Conservation (phyloP, 2,888 invertebrate species). For the Agrochola circellaris region DNA sequence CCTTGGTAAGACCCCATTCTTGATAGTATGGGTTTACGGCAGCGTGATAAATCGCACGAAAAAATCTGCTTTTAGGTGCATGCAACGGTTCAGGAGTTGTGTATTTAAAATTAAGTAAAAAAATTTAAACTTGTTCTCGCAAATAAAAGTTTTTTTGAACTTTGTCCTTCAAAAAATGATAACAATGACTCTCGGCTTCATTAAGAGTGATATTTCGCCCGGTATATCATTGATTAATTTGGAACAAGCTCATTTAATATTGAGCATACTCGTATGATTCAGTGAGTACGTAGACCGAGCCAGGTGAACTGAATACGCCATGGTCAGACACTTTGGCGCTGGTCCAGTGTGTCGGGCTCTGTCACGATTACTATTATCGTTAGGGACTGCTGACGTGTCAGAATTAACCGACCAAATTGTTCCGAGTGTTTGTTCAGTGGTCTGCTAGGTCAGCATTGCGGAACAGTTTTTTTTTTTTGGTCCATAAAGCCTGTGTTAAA, state of each 20-base stretch:
- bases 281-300: constrained; percentile 42
- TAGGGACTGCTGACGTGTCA: constrained; percentile 53
- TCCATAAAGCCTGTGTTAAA: too few species aligned
- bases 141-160: too few species aligned
- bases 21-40: too few species aligned
- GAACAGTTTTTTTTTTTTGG: constrained; percentile 10
- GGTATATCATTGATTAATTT: constrained; percentile 5
- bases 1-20: too few species aligned
- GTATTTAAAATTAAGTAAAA: background rate
- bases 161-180: background rate
- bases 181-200: background rate
- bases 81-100: background rate
- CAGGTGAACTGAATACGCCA: constrained; percentile 72
- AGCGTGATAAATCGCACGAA: too few species aligned
- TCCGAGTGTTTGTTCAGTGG: constrained; percentile 17
- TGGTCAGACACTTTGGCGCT: constrained; percentile 72
- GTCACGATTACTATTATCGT: constrained; percentile 68
- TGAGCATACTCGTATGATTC: constrained; percentile 20
- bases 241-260: constrained; percentile 1
- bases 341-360: constrained; percentile 71
- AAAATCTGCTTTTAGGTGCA: background rate
- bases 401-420: constrained; percentile 51
- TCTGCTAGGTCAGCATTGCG: constrained; percentile 22
- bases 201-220: too few species aligned
- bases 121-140: background rate